Evolutionary conservation across 2,113 vertebrate species (phyloP), one percentile per base, ranked within the genome.

Genomic region (Thunnus thynnus): DNA sequence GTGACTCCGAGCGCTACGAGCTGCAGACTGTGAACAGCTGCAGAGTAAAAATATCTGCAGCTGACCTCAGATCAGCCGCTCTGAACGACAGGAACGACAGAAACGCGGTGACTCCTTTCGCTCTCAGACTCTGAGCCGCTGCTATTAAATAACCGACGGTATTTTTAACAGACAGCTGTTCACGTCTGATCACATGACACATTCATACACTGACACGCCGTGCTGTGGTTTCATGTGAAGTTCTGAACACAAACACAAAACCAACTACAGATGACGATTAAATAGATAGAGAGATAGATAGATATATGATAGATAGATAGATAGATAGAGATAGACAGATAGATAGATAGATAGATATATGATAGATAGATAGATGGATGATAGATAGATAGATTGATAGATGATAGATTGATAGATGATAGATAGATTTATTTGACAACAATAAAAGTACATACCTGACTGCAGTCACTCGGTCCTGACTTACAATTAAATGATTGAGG

Each of bases 21-120:
- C 30, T 22, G 47, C 20, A 25, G 46, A 11, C 22, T 14, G 14
- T 11, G 55, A 68, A 32, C 79, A 75, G 66, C 79, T 66, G 70
- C 73, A 57, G 65, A 44, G 50, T 79, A 74, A 75, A 55, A 65
- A 80, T 69, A 75, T 62, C 78, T 58, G 47, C 46, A 51, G 64
- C 75, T 1, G 55, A 7, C 51, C 48, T 72, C 36, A 47, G 67
- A 64, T 72, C 52, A 52, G 61, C 9, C 1, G 48, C 0, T 22
- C 27, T 46, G 13, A 55, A 7, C 2, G 3, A 41, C 36, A 65
- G 66, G 57, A 70, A 71, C 7, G 48, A n/a, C 67, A 71, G 77
- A 63, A 64, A 72, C 22, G 20, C 57, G 17, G 47, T 4, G 7
- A 66, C 51, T 72, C 12, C 47, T 41, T 48, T 66, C 70, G 10